A percentile compares a stretch with the other conserved stretches of the same genome.
Evolutionary conservation across 2,888 invertebrate genomes (phyloP).

Genomic region (Dicycla oo): DNA sequence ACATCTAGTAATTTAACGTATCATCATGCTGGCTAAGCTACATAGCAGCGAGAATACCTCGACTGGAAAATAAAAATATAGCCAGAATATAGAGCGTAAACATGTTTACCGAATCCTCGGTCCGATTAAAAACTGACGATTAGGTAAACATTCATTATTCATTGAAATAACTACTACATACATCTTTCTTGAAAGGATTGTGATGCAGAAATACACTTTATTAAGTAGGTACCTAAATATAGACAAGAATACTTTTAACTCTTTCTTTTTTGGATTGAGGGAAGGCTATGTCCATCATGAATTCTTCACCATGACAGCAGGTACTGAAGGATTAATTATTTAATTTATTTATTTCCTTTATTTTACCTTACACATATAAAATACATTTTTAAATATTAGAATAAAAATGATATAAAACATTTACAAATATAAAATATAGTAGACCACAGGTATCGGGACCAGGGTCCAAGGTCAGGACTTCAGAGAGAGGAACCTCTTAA

Average conservation of each 20-base stretch:
- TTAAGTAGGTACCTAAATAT: background rate
- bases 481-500: no score
- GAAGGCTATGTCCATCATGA: background rate
- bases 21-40: constrained; percentile 76
- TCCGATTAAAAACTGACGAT: constrained; percentile 83
- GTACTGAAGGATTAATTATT: no score
- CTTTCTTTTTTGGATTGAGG: background rate
- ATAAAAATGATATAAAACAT: no score
- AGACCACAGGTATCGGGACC: no score
- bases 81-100: constrained; percentile 84
- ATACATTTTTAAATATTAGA: no score
- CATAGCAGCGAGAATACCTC: constrained; percentile 82
- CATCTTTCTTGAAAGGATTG: constrained; percentile 46
- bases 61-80: constrained; percentile 86
- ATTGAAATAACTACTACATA: constrained; percentile 61
- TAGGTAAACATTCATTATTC: constrained; percentile 78
- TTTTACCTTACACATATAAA: no score
- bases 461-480: no score
- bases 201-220: constrained; percentile 20
- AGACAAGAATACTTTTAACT: background rate
- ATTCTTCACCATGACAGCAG: background rate
- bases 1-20: constrained; percentile 71
- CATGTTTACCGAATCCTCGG: constrained; percentile 85
- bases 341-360: no score
- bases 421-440: no score